Evolutionary conservation across 2,888 invertebrate species (phyloP).

Genomic region (Zaprionus lineosus): DNA sequence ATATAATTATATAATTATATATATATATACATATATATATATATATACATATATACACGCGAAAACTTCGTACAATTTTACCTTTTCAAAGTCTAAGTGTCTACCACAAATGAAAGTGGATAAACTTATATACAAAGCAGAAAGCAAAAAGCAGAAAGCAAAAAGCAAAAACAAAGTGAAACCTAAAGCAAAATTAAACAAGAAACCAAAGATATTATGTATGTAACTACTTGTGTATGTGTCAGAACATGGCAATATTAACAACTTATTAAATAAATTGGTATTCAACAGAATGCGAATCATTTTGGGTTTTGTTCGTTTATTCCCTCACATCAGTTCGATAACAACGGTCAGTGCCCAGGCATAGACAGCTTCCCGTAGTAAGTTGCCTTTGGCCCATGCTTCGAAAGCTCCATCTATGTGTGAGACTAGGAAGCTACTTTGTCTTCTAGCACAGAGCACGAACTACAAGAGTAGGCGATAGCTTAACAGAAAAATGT

Average conservation of each 20-base stretch:
- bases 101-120: constrained; percentile 65
- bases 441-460: too few species aligned
- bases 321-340: not conserved
- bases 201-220: constrained; percentile 40
- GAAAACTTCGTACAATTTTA: constrained; percentile 72
- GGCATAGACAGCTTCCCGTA: too few species aligned
- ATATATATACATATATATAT: constrained; percentile 30
- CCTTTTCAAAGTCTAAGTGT: constrained; percentile 79
- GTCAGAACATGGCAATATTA: constrained; percentile 50
- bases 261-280: constrained; percentile 68
- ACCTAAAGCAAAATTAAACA: constrained; percentile 1
- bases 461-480: too few species aligned
- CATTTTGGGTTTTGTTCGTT: not conserved
- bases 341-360: too few species aligned
- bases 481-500: too few species aligned
- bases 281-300: constrained; percentile 50
- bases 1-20: constrained; percentile 27
- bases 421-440: not conserved
- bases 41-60: constrained; percentile 34
- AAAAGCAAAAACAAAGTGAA: constrained; percentile 2
- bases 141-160: constrained; percentile 1
- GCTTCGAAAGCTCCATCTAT: too few species aligned
- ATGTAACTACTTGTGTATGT: constrained; percentile 42
- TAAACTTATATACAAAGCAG: constrained; percentile 39
- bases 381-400: too few species aligned